Evolutionary conservation across 2,797 vertebrate species (phyloP).

Genomic region (Eidolon dupreanum): DNA sequence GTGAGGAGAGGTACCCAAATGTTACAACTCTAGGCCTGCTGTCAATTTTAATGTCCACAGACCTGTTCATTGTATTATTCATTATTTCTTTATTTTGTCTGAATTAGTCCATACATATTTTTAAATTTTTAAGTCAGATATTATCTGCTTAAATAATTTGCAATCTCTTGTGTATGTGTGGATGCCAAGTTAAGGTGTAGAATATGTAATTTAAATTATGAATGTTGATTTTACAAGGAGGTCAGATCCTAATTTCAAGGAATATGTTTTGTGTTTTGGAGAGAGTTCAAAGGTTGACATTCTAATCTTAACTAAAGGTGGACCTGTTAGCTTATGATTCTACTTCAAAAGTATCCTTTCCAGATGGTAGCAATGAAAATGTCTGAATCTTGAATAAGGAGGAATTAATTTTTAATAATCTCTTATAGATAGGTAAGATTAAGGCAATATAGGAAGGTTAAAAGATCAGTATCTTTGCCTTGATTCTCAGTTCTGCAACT

Average conservation of each 20-base stretch:
- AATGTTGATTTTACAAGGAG: slow-evolving; percentile 38
- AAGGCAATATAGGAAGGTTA: neutral
- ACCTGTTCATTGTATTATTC: neutral
- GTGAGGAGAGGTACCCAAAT: rapidly evolving
- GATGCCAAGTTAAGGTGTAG: neutral
- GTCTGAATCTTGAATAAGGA: neutral
- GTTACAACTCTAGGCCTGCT: neutral
- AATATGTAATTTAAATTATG: neutral
- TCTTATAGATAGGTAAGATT: slow-evolving; percentile 12
- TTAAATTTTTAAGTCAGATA: neutral
- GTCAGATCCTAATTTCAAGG: slow-evolving; percentile 41
- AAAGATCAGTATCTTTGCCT: slow-evolving; percentile 40
- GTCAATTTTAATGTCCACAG: neutral
- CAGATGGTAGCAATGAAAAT: slow-evolving; percentile 32
- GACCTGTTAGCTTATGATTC: neutral
- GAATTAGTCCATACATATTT: slow-evolving; percentile 33
- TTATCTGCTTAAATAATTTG: neutral
- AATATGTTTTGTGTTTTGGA: neutral
- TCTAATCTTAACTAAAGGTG: slow-evolving; percentile 53
- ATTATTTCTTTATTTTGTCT: neutral
- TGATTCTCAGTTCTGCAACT: neutral
- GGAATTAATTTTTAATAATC: slow-evolving; percentile 41
- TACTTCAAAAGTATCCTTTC: slow-evolving; percentile 1
- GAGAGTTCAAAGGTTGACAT: slow-evolving; percentile 42
- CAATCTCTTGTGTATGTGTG: neutral